Base-by-base conservation (phyloP, 2,113 vertebrate species). In the Siphamia tubifer region DNA sequence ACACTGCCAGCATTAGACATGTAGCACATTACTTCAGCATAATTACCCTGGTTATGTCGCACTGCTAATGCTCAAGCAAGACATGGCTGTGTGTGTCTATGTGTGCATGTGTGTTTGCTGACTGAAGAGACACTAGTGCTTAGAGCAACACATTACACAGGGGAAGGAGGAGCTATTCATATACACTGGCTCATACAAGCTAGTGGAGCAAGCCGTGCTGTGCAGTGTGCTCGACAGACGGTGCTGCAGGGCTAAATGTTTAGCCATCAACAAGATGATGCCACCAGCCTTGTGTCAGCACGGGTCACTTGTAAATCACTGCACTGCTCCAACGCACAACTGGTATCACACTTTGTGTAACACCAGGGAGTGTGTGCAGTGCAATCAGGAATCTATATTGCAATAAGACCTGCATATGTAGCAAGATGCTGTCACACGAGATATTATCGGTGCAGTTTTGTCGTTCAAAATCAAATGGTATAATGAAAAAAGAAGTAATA, bases 21-120 rank as follows among this genome's bases (percentile, higher is more conserved):
- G 65, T 64, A 53, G 62, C 83, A 77, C 78, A 76, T 89, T 84
- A 86, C 65, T 90, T 85, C 68, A 53, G 84, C 84, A 4, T 74
- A 79, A 89, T 88, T 90, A 89, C 74, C 58, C 65, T 19, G 55
- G 24, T 74, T 71, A 61, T 73, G 75, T 25, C 38, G 61, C 6
- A 66, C 39, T 64, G 38, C 21, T 38, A 20, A 55, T 56, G 45
- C 65, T 47, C 32, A 39, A 40, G 57, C 36, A 16, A 53, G 54
- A 58, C 43, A 8, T 31, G 40, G 45, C 36, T 58, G 1, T 58
- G 42, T 7, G 44, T 64, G 49, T 48, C 21, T 44, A 23, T 25
- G 43, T 25, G 44, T 12, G 54, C 31, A 32, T 47, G 63, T 35
- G 9, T 49, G 66, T 20, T 31, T 44, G 58, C 30, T 35, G 52